Conservation (phyloP, 2,797 vertebrate species). For the Rhinella marina region DNA sequence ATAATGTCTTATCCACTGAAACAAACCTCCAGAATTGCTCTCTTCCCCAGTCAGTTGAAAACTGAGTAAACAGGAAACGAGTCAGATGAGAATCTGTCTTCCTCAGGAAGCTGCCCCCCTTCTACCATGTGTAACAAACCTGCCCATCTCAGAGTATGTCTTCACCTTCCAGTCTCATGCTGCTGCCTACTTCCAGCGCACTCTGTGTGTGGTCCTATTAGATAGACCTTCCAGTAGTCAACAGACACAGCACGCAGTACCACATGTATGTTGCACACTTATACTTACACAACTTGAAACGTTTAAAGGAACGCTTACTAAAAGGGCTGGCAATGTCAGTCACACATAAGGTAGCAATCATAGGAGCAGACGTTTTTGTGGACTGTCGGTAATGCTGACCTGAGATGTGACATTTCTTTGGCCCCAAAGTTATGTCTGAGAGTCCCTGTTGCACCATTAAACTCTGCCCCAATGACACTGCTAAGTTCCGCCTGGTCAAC, state of each 20-base stretch:
- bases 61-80: constrained; percentile 62
- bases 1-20: constrained; percentile 25
- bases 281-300: too few species aligned
- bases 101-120: constrained; percentile 59
- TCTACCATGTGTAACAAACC: constrained; percentile 40
- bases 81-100: constrained; percentile 62
- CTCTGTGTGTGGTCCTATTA: constrained; percentile 16
- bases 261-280: background rate
- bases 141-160: constrained; percentile 22
- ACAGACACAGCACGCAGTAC: background rate
- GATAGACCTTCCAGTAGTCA: background rate
- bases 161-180: constrained; percentile 25
- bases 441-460: too few species aligned
- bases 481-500: too few species aligned
- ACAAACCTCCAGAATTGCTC: constrained; percentile 22
- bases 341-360: background rate
- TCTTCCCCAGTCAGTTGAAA: constrained; percentile 54
- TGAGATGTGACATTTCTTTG: too few species aligned
- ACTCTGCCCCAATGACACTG: too few species aligned
- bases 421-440: too few species aligned
- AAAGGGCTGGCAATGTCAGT: background rate
- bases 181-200: background rate
- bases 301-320: background rate
- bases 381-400: too few species aligned
- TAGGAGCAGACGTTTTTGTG: background rate